Base-by-base conservation (phyloP, 1,140 invertebrate species). In the Zophobas morio region DNA sequence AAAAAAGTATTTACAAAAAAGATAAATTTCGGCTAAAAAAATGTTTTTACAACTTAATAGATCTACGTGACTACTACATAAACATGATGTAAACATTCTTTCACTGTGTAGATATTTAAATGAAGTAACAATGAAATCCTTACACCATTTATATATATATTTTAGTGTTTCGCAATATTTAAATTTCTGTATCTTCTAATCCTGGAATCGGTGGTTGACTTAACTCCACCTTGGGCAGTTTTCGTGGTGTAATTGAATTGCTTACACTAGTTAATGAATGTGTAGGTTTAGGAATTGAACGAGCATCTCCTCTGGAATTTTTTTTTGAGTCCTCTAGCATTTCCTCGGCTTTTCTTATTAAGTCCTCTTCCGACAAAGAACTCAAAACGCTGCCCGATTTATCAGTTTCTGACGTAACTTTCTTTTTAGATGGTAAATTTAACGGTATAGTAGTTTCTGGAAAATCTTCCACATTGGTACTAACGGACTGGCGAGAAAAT, bases 311-410 rank as follows among this genome's bases (percentile, higher is more conserved):
- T 34, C 35, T 56, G 4, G 49, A n/a, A 33, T 20, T 60, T 1
- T 8, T 37, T 60, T 60, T 40, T 1, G 60, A 42, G 6, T 32
- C 60, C 33, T 66, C 60, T 32, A 90, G 79, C 82, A 90, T 88
- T 81, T 90, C 89, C 39, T 88, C 88, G 0, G 89, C 89, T 81
- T 90, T 90, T 74, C 86, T 87, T 35, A 90, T 89, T 34, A 90
- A 77, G 80, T 90, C 89, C 54, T 88, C 84, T 79, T 90, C 89
- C 46, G 88, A 89, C 47, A 90, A 83, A 0, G 86, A 86, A 77
- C 89, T 88, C 0, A 90, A 78, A 1, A 89, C 88, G 73, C 89
- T 87, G 57, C 85, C 72, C 6, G 80, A 40, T 77, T 84, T 82
- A 6, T 84, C 80, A 5, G 36, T 5, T 66, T 63, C 71, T 32